Evolutionary conservation across 2,797 vertebrate species (phyloP).

Genomic region (Rhynchotus rufescens): DNA sequence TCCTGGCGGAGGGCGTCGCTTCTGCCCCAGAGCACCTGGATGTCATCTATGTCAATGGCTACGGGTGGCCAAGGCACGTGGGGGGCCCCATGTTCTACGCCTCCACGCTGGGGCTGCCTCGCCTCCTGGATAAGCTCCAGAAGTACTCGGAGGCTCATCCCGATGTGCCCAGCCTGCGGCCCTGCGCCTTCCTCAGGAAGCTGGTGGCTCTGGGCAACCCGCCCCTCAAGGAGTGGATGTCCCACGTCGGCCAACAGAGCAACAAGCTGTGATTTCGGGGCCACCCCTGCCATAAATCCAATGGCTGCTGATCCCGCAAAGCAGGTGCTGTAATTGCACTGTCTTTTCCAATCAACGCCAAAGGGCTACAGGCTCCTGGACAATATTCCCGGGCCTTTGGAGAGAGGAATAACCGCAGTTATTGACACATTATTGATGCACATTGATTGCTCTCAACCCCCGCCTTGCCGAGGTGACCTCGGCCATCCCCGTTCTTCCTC

Average conservation of each 20-base stretch:
- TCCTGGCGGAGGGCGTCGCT: slow-evolving; percentile 90
- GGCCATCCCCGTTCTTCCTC: background rate
- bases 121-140: slow-evolving; percentile 85
- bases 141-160: slow-evolving; percentile 84
- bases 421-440: too few relatives aligned
- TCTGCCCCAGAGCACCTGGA: slow-evolving; percentile 90
- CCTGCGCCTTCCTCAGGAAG: slow-evolving; percentile 85
- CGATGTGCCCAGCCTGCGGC: slow-evolving; percentile 85
- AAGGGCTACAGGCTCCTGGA: background rate
- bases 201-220: slow-evolving; percentile 87
- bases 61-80: slow-evolving; percentile 88
- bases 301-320: background rate
- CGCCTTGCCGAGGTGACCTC: background rate
- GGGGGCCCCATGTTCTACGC: slow-evolving; percentile 96
- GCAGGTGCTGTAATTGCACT: background rate
- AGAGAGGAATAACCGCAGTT: background rate
- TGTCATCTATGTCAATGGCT: slow-evolving; percentile 89
- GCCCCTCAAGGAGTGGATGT: slow-evolving; percentile 87
- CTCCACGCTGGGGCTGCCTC: slow-evolving; percentile 83
- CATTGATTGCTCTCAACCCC: background rate
- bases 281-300: background rate
- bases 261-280: slow-evolving; percentile 82
- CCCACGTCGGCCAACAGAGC: slow-evolving; percentile 66
- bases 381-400: background rate
- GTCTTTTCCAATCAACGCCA: slow-evolving; percentile 5